Conservation (phyloP, 2,888 invertebrate species). For the Xanthia icteritia region DNA sequence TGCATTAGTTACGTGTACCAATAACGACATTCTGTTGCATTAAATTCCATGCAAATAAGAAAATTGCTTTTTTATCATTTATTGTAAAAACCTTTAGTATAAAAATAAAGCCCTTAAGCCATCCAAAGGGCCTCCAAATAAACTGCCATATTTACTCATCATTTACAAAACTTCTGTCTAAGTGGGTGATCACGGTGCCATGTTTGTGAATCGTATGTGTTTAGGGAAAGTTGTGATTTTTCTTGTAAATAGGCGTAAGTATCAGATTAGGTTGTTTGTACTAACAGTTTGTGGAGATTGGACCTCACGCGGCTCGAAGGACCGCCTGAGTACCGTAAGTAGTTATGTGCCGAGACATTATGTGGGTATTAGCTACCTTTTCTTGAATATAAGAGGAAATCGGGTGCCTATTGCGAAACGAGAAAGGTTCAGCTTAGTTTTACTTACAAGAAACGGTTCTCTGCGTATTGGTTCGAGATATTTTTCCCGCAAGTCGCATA, state of each 20-base stretch:
- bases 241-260: constrained; percentile 59
- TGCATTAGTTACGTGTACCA: neutral
- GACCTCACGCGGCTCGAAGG: constrained; percentile 54
- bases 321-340: constrained; percentile 36
- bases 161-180: constrained; percentile 59
- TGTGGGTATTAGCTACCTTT: constrained; percentile 22
- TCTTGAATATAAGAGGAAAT: constrained; percentile 7
- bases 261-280: constrained; percentile 68
- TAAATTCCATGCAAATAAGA: neutral
- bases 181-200: constrained; percentile 68
- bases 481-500: neutral
- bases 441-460: neutral
- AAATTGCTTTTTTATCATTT: neutral
- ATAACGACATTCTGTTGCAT: neutral
- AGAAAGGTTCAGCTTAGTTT: constrained; percentile 7
- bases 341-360: constrained; percentile 37
- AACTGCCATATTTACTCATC: constrained; percentile 51
- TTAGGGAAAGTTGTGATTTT: constrained; percentile 66
- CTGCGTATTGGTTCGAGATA: neutral
- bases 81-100: neutral
- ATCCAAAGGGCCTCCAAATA: constrained; percentile 31
- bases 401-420: constrained; percentile 15
- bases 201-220: constrained; percentile 67
- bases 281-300: constrained; percentile 61
- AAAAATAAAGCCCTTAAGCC: constrained; percentile 11